Evolutionary conservation across 1,140 invertebrate genomes (phyloP).

Genomic region (Camponotus floridanus): DNA sequence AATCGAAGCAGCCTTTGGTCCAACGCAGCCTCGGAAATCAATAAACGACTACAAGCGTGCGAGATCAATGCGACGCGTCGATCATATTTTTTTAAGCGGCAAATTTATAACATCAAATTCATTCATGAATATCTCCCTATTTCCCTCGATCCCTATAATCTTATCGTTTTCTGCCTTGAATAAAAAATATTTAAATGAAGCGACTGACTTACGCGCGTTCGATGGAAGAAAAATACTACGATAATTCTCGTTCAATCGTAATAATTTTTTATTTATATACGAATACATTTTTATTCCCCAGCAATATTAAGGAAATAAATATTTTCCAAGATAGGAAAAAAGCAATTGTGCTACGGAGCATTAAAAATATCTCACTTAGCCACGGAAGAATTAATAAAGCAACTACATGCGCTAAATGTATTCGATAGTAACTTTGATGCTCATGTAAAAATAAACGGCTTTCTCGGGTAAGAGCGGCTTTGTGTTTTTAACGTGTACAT

Average conservation of each 20-base stretch:
- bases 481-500: conserved; percentile 13
- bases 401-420: conserved; percentile 9
- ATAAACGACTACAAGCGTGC: conserved; percentile 76
- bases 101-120: conserved; percentile 36
- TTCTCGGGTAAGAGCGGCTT: background rate
- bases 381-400: conserved; percentile 39
- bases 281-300: background rate
- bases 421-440: conserved; percentile 28
- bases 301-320: conserved; percentile 1
- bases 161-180: background rate
- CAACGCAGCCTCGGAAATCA: conserved; percentile 78
- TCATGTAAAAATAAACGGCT: conserved; percentile 43
- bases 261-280: conserved; percentile 2
- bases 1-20: conserved; percentile 71
- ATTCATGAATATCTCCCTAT: conserved; percentile 31
- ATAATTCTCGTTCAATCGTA: background rate
- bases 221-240: conserved; percentile 2
- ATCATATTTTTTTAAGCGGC: conserved; percentile 45
- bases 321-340: background rate
- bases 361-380: conserved; percentile 34
- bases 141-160: background rate
- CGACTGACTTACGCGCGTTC: background rate
- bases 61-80: conserved; percentile 46
- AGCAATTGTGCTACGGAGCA: background rate
- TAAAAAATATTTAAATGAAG: conserved; percentile 37